Evolutionary conservation across 30 jellyfish, hydroid and myxozoan genomes (phyloP).

Genomic region (Aurelia sp.): DNA sequence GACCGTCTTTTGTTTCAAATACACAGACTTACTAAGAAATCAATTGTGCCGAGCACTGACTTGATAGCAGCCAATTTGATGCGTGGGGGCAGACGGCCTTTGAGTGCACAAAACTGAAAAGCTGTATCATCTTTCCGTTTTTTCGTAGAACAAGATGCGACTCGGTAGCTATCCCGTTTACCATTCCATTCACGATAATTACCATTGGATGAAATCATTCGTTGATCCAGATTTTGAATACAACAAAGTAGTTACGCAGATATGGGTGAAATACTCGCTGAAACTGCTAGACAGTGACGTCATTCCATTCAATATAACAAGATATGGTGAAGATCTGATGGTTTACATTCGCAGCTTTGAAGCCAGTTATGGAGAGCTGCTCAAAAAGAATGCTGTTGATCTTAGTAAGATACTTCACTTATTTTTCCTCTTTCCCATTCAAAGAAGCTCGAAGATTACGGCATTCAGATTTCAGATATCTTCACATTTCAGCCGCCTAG

Average conservation of each 20-base stretch:
- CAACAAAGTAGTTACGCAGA: constrained; percentile 74
- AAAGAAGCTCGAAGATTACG: too few relatives aligned
- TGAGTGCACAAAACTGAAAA: too few relatives aligned
- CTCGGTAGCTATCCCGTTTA: constrained; percentile 90
- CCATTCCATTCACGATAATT: constrained; percentile 95
- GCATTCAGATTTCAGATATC: too few relatives aligned
- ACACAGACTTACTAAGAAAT: too few relatives aligned
- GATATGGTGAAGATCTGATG: constrained; percentile 78
- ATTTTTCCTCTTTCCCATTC: too few relatives aligned
- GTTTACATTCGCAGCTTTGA: constrained; percentile 65
- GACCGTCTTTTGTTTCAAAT: too few relatives aligned
- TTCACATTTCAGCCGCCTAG: too few relatives aligned
- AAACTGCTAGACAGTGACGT: constrained; percentile 74
- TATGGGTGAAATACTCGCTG: constrained; percentile 72
- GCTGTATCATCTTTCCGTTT: not conserved
- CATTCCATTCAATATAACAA: constrained; percentile 77
- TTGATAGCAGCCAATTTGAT: too few relatives aligned
- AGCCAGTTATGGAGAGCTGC: constrained; percentile 41
- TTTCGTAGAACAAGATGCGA: constrained; percentile 35
- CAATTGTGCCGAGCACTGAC: too few relatives aligned
- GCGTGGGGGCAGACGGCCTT: too few relatives aligned
- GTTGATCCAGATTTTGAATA: constrained; percentile 91
- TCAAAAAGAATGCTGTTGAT: constrained; percentile 55
- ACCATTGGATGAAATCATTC: constrained; percentile 82
- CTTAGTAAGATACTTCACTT: constrained; percentile 46